These are phyloP conservation scores for Cantharis lateralis DNA, from an alignment of 2,888 invertebrate genomes.

Conservation along the genomic window DNA sequence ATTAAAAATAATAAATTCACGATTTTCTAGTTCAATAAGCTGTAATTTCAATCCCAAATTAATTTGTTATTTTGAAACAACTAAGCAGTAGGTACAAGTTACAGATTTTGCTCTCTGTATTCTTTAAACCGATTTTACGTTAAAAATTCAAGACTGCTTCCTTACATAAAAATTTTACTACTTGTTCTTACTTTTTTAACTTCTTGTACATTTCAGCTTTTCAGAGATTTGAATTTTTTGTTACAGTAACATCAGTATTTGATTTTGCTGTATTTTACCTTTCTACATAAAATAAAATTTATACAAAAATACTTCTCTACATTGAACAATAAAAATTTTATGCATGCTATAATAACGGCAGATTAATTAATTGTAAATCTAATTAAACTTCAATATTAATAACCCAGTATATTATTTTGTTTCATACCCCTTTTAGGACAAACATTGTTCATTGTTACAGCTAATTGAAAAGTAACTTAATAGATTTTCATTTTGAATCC, in stretches of 20 bases:
- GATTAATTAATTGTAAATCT: not conserved
- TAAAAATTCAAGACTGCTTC: not conserved
- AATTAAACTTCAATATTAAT: not conserved
- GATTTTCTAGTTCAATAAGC: too few relatives aligned
- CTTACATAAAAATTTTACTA: not conserved
- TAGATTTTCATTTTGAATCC: not conserved
- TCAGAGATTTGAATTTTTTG: not conserved
- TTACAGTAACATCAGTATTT: not conserved
- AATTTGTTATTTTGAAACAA: not conserved
- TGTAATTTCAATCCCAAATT: too few relatives aligned
- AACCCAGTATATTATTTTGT: not conserved
- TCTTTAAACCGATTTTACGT: not conserved
- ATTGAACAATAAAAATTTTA: not conserved
- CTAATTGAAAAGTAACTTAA: not conserved
- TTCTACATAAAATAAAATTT: not conserved
- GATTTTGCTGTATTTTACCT: not conserved
- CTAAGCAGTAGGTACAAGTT: not conserved
- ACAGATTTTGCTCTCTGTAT: not conserved
- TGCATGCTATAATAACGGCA: not conserved
- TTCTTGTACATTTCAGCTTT: not conserved
- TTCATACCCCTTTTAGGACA: not conserved
- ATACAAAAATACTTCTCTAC: not conserved
- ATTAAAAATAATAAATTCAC: too few relatives aligned
- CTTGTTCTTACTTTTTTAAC: not conserved
- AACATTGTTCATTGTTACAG: not conserved